These are phyloP conservation scores for Pycnomerus fuliginosus DNA, from an alignment of 2,888 invertebrate genomes.

Conservation along the genomic window DNA sequence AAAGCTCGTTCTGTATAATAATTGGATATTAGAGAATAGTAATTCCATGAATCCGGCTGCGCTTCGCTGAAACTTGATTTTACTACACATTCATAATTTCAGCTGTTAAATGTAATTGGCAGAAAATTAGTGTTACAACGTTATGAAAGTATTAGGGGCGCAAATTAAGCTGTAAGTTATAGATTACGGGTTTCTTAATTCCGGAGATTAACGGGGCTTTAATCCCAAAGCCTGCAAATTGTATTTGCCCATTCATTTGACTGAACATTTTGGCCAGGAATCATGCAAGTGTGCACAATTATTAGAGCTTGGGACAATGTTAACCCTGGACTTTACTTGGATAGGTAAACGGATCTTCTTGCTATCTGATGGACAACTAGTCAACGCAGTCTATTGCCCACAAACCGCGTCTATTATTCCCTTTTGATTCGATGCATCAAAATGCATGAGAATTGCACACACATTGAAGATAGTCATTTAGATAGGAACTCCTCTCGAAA, in stretches of 20 bases:
- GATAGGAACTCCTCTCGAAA: conserved; percentile 13
- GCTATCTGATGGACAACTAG: conserved; percentile 16
- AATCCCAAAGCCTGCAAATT: too few species aligned
- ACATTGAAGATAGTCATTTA: conserved; percentile 25
- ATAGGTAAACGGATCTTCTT: conserved; percentile 11
- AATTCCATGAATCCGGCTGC: conserved; percentile 16
- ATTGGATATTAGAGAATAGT: conserved; percentile 32
- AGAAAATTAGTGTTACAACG: conserved; percentile 16
- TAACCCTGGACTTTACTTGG: too few species aligned
- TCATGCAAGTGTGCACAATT: too few species aligned
- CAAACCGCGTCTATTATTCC: conserved; percentile 18
- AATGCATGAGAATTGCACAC: conserved; percentile 25
- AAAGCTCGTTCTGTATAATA: conserved; percentile 29
- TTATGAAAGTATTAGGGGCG: too few species aligned
- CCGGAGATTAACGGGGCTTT: too few species aligned
- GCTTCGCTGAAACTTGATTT: conserved; percentile 10
- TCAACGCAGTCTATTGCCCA: conserved; percentile 11
- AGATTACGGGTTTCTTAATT: too few species aligned
- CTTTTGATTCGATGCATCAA: conserved; percentile 21
- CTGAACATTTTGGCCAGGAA: too few species aligned
- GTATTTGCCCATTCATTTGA: too few species aligned
- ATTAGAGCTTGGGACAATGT: too few species aligned
- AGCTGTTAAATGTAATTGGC: conserved; percentile 5
- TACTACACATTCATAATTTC: conserved; percentile 10
- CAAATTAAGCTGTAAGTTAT: too few species aligned